Evolutionary conservation across 1,140 invertebrate genomes (phyloP).

Genomic region (Anastrepha ludens): DNA sequence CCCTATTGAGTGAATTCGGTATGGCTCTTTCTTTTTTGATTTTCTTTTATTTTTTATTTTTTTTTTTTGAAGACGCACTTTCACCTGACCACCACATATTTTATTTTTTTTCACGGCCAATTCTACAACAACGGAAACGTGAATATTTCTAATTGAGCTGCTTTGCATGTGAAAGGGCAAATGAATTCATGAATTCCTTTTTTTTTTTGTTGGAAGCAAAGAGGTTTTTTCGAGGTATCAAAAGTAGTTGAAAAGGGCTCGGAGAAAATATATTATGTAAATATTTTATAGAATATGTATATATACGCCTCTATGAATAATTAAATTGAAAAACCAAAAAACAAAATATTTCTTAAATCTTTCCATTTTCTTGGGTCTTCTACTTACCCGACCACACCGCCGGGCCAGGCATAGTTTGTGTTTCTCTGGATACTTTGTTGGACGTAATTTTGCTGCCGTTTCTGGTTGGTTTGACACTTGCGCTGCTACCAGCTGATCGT

Average conservation of each 20-base stretch:
- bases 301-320: too few species aligned
- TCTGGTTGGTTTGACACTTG: slow-evolving; percentile 59
- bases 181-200: background rate
- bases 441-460: slow-evolving; percentile 58
- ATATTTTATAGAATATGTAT: too few species aligned
- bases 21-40: background rate
- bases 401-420: slow-evolving; percentile 71
- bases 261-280: background rate
- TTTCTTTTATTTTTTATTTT: background rate
- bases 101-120: slow-evolving; percentile 48
- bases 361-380: background rate
- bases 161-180: slow-evolving; percentile 35
- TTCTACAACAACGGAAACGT: background rate
- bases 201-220: background rate
- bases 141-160: background rate
- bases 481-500: slow-evolving; percentile 54
- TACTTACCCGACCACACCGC: slow-evolving; percentile 74
- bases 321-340: too few species aligned
- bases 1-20: slow-evolving; percentile 8
- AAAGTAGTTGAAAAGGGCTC: background rate
- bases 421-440: slow-evolving; percentile 60
- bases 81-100: slow-evolving; percentile 29
- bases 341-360: too few species aligned
- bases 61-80: slow-evolving; percentile 19
- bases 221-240: background rate